A percentile compares a stretch with the other conserved stretches of the same genome.
phyloP scores from a whole-genome alignment of 2,888 invertebrate genomes.

The Drosophila colorata region DNA sequence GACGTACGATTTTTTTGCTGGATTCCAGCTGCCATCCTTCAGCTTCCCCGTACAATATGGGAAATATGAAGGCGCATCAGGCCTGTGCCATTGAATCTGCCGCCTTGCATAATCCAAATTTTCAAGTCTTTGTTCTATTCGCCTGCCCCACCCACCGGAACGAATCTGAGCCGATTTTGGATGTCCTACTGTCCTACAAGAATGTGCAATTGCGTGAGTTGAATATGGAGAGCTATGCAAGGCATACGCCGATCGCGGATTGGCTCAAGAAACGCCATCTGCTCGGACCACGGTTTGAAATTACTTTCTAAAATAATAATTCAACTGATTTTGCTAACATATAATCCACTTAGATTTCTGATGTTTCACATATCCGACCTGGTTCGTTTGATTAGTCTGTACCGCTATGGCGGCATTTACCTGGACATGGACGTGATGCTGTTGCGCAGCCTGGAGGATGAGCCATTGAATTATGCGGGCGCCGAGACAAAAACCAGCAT shows the following conservation, averaged over 20 bases:
- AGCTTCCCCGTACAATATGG: conserved; percentile 22
- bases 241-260: conserved; percentile 78
- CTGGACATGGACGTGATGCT: conserved; percentile 91
- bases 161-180: conserved; percentile 51
- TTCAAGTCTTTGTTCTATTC: conserved; percentile 81
- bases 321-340: not conserved
- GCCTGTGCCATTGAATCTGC: conserved; percentile 84
- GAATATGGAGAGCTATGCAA: conserved; percentile 81
- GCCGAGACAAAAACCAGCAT: conserved; percentile 87
- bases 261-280: conserved; percentile 79
- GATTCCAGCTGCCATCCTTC: conserved; percentile 81
- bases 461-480: conserved; percentile 87
- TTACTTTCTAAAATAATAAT: conserved; percentile 40
- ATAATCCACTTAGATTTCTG: conserved; percentile 67
- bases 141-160: conserved; percentile 76
- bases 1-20: conserved; percentile 84
- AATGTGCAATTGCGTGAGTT: conserved; percentile 81
- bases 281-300: conserved; percentile 67
- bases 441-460: conserved; percentile 85
- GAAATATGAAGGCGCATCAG: conserved; percentile 75
- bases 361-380: conserved; percentile 85
- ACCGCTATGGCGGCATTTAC: conserved; percentile 92
- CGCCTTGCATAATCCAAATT: conserved; percentile 79
- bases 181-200: conserved; percentile 74
- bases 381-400: conserved; percentile 86